phyloP scores from a whole-genome alignment of 2,888 invertebrate species.

The Chromoteleia sp. region DNA sequence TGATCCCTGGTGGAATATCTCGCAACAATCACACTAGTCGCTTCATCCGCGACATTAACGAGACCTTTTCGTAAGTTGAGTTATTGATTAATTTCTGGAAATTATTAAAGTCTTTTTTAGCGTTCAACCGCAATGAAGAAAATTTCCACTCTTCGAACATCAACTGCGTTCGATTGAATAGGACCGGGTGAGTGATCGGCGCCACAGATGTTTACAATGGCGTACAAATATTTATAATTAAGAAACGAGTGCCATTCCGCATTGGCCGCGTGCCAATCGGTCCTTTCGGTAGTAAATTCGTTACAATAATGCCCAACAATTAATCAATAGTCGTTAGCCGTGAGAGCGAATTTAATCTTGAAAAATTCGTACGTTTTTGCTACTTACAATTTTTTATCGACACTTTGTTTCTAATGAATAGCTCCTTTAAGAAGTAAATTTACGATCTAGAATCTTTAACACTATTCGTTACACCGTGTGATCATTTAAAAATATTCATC shows the following conservation, averaged over 20 bases:
- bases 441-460: slow-evolving; percentile 44
- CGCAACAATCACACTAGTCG: slow-evolving; percentile 41
- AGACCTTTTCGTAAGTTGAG: slow-evolving; percentile 9
- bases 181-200: slow-evolving; percentile 4
- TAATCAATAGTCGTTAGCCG: slow-evolving; percentile 57
- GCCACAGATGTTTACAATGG: slow-evolving; percentile 39
- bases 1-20: slow-evolving; percentile 30
- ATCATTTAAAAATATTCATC: slow-evolving; percentile 61
- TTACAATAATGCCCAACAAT: slow-evolving; percentile 64
- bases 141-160: background rate
- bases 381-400: slow-evolving; percentile 48
- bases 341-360: slow-evolving; percentile 27
- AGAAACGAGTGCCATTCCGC: slow-evolving; percentile 38
- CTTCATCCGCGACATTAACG: slow-evolving; percentile 14
- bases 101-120: slow-evolving; percentile 34
- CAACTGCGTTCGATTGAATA: background rate
- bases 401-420: slow-evolving; percentile 32
- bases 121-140: background rate
- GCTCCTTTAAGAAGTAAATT: slow-evolving; percentile 26
- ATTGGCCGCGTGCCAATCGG: slow-evolving; percentile 41
- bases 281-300: slow-evolving; percentile 27
- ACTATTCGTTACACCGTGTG: slow-evolving; percentile 44
- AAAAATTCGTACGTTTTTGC: slow-evolving; percentile 41
- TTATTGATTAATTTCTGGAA: slow-evolving; percentile 56
- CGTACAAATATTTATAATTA: slow-evolving; percentile 51